Conservation (phyloP, 2,113 vertebrate species). For the Lampris incognitus region DNA sequence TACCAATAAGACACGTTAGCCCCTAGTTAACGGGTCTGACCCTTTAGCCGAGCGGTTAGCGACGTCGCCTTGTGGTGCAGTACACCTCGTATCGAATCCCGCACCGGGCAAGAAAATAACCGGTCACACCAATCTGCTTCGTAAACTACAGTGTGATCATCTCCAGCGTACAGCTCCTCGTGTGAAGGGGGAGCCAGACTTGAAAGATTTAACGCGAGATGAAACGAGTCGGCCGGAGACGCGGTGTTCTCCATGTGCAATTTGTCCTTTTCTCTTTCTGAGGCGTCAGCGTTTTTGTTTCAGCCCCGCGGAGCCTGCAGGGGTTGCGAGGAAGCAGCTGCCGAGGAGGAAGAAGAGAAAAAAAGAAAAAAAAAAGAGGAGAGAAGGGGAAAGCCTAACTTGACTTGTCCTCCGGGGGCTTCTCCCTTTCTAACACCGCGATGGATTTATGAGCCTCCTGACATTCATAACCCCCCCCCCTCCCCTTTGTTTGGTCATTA, state of each 20-base stretch:
- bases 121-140: no score
- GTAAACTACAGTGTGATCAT: no score
- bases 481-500: constrained; percentile 50
- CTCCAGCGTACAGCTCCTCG: no score
- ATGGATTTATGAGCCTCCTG: constrained; percentile 72
- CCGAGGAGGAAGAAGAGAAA: constrained; percentile 59
- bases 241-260: neutral
- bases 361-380: constrained; percentile 54
- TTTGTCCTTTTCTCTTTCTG: neutral
- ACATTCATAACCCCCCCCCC: constrained; percentile 30
- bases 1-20: no score
- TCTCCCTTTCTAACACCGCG: constrained; percentile 55
- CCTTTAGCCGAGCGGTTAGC: no score
- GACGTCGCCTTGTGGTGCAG: no score
- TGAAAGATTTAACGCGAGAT: no score
- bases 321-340: constrained; percentile 72
- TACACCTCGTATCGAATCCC: no score
- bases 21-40: no score
- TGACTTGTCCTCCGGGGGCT: constrained; percentile 63
- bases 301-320: constrained; percentile 49
- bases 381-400: constrained; percentile 53
- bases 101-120: no score
- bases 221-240: neutral
- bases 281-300: constrained; percentile 66
- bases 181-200: no score